These are phyloP conservation scores for Parazoanthus atlanticus DNA, from an alignment of 92 coral and sea anemone species.

Conservation along the genomic window DNA sequence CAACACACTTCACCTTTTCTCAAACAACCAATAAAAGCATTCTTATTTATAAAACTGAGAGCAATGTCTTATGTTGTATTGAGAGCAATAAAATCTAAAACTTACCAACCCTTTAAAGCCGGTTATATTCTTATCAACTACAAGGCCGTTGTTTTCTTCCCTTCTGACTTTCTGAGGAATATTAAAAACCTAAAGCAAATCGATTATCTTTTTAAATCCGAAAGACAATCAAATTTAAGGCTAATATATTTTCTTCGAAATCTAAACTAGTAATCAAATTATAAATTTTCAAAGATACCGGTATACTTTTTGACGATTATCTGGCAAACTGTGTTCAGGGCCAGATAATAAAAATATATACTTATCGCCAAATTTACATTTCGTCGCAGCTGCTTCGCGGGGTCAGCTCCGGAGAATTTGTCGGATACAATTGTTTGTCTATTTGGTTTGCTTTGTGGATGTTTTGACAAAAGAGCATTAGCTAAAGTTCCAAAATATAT, in stretches of 20 bases:
- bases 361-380: too few species aligned
- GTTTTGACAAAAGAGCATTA: not conserved
- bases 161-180: too few species aligned
- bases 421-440: not conserved
- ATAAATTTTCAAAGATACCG: too few species aligned
- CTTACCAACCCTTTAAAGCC: too few species aligned
- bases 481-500: not conserved
- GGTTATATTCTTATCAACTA: not conserved
- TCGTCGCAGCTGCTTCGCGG: not conserved
- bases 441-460: too few species aligned
- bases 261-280: too few species aligned
- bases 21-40: not conserved
- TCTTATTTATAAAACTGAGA: not conserved
- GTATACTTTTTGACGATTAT: too few species aligned
- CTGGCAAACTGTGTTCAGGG: not conserved
- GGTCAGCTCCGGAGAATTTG: not conserved
- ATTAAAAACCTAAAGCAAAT: too few species aligned
- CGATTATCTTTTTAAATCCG: too few species aligned
- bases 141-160: not conserved
- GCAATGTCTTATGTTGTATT: not conserved
- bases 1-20: not conserved
- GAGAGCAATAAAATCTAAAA: not conserved
- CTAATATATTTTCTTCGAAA: too few species aligned
- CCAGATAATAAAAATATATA: too few species aligned
- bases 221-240: too few species aligned